Conservation (phyloP, 1,140 invertebrate species). For the Heliconius eleuchia region DNA sequence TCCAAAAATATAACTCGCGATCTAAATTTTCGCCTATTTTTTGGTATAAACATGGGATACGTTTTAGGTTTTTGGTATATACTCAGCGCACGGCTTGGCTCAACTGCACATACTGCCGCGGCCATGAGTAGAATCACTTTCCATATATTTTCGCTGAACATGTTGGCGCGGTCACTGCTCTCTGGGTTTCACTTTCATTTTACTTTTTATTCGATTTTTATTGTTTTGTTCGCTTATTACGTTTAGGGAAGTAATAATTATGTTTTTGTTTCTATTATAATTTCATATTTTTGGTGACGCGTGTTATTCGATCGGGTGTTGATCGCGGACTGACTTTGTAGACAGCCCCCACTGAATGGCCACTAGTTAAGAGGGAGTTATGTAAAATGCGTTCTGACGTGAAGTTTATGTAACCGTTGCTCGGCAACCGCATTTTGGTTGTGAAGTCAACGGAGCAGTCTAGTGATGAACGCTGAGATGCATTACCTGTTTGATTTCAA, state of each 20-base stretch:
- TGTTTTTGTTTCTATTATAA: conserved; percentile 4
- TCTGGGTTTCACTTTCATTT: conserved; percentile 74
- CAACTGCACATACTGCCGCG: conserved; percentile 59
- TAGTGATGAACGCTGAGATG: background rate
- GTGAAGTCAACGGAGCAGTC: conserved; percentile 36
- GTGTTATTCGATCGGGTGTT: conserved; percentile 40
- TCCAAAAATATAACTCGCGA: conserved; percentile 67
- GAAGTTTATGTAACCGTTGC: conserved; percentile 61
- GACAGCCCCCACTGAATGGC: conserved; percentile 44
- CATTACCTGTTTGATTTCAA: background rate
- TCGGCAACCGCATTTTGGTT: conserved; percentile 48
- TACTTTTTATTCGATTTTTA: conserved; percentile 38
- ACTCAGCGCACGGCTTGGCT: conserved; percentile 65
- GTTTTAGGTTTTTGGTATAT: conserved; percentile 59
- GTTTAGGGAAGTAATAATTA: conserved; percentile 9
- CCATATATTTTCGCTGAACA: conserved; percentile 76
- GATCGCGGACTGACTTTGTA: conserved; percentile 50
- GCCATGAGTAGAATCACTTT: conserved; percentile 73
- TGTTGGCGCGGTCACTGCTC: conserved; percentile 72
- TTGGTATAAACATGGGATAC: conserved; percentile 69
- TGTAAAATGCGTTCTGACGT: conserved; percentile 59
- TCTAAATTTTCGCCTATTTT: conserved; percentile 50
- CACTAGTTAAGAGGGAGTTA: conserved; percentile 48
- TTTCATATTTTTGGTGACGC: conserved; percentile 31
- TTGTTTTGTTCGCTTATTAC: conserved; percentile 19